phyloP scores from a whole-genome alignment of 2,113 vertebrate genomes.

The Addax nasomaculatus region DNA sequence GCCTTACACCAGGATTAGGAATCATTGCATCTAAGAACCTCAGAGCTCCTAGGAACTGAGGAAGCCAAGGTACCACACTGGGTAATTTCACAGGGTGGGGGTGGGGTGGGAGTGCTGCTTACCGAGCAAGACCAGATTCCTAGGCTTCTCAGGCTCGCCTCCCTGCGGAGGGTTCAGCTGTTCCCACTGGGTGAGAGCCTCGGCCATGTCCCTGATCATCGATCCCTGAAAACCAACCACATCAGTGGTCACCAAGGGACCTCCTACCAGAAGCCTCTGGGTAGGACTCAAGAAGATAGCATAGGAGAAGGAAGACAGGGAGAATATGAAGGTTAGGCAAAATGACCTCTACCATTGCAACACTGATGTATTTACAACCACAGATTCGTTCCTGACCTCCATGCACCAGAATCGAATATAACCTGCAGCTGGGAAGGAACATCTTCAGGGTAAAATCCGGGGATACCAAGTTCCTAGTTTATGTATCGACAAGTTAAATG shows the following conservation, averaged over 20 bases:
- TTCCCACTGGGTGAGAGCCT: slow-evolving; percentile 27
- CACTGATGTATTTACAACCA: neutral
- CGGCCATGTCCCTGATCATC: slow-evolving; percentile 4
- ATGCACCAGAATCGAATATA: neutral
- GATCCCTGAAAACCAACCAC: slow-evolving; percentile 49
- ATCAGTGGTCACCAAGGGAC: neutral
- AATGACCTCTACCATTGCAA: neutral
- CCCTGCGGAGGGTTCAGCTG: neutral
- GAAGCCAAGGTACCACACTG: neutral
- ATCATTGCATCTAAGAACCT: neutral
- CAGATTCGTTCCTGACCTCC: neutral
- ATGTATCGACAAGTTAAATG: neutral
- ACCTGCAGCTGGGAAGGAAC: neutral
- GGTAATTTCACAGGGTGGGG: neutral
- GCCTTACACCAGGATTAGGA: neutral
- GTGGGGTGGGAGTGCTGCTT: neutral
- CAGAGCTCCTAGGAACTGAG: neutral
- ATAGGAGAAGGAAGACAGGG: neutral
- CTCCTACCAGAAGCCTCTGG: neutral
- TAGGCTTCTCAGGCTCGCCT: slow-evolving; percentile 17
- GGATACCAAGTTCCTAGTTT: neutral
- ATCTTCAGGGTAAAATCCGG: neutral
- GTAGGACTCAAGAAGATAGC: neutral
- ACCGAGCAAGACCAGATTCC: slow-evolving; percentile 60
- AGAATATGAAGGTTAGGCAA: neutral